Conservation (phyloP, 1,140 invertebrate species). For the Lepidotrigona ventralis region DNA sequence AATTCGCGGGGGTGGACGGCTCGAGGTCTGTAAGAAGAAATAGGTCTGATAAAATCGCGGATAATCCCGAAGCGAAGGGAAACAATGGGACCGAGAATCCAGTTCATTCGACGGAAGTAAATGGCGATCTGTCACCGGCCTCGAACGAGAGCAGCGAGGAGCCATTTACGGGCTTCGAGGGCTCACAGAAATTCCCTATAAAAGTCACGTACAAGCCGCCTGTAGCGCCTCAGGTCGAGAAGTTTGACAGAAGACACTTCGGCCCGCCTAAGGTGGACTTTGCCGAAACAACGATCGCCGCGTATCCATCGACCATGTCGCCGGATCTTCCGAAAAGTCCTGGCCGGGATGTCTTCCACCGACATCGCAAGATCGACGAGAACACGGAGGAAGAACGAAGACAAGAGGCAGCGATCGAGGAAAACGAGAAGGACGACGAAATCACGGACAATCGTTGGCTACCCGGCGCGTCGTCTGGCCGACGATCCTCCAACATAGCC, state of each 20-base stretch:
- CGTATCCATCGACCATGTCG: constrained; percentile 12
- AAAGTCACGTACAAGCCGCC: constrained; percentile 69
- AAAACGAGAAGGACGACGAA: constrained; percentile 40
- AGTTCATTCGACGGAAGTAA: neutral
- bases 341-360: constrained; percentile 61
- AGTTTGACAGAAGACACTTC: constrained; percentile 75
- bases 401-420: constrained; percentile 39
- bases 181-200: constrained; percentile 71
- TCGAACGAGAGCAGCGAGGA: constrained; percentile 52
- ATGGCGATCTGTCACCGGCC: neutral
- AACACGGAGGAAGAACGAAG: constrained; percentile 34
- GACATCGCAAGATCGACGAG: constrained; percentile 55
- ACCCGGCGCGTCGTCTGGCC: constrained; percentile 28
- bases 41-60: constrained; percentile 9
- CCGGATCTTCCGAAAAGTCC: constrained; percentile 70
- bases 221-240: constrained; percentile 60
- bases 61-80: neutral
- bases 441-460: constrained; percentile 42
- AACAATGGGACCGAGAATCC: constrained; percentile 2
- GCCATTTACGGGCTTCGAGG: constrained; percentile 70
- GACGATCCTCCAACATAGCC: constrained; percentile 31
- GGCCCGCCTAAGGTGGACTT: constrained; percentile 65
- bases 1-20: neutral
- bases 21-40: constrained; percentile 3
- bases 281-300: constrained; percentile 39